These are phyloP conservation scores for Matsumyia berberina DNA, from an alignment of 2,888 invertebrate species.

Conservation along the genomic window DNA sequence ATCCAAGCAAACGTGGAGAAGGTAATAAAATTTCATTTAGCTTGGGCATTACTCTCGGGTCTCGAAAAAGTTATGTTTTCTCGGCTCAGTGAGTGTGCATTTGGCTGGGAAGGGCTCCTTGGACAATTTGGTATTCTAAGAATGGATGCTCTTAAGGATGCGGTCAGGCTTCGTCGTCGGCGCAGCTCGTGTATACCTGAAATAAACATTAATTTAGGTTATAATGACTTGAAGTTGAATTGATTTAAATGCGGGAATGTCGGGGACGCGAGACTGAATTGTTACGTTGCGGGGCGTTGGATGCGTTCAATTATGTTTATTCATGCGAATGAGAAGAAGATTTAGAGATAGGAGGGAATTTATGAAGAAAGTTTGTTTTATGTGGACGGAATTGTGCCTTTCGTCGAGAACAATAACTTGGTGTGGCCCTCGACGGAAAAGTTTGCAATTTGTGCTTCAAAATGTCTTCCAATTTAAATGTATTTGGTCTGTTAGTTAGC, in stretches of 20 bases:
- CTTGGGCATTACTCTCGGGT: conserved; percentile 61
- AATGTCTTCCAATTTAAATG: no score
- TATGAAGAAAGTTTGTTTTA: neutral
- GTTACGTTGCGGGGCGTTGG: neutral
- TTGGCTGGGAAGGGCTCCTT: conserved; percentile 16
- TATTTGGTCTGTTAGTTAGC: no score
- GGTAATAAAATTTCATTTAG: conserved; percentile 72
- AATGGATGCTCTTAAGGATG: conserved; percentile 63
- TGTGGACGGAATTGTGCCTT: no score
- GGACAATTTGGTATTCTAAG: conserved; percentile 58
- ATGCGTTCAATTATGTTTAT: neutral
- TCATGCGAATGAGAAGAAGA: neutral
- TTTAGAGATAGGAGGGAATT: neutral
- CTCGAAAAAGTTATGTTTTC: conserved; percentile 54
- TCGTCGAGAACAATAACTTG: neutral
- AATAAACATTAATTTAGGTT: conserved; percentile 58
- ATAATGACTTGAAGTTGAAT: conserved; percentile 46
- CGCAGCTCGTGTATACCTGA: conserved; percentile 46
- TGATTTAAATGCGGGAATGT: conserved; percentile 46
- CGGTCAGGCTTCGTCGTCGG: conserved; percentile 40
- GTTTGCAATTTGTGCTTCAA: no score
- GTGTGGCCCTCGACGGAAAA: no score
- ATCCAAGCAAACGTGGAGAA: conserved; percentile 45
- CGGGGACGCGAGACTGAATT: conserved; percentile 8
- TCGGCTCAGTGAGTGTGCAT: conserved; percentile 30